Percentiles rank a stretch among this genome's conserved stretches.
These are phyloP conservation scores for Caenorhabditis zanzibari DNA, from an alignment of 2,888 invertebrate species.

Conservation along the genomic window DNA sequence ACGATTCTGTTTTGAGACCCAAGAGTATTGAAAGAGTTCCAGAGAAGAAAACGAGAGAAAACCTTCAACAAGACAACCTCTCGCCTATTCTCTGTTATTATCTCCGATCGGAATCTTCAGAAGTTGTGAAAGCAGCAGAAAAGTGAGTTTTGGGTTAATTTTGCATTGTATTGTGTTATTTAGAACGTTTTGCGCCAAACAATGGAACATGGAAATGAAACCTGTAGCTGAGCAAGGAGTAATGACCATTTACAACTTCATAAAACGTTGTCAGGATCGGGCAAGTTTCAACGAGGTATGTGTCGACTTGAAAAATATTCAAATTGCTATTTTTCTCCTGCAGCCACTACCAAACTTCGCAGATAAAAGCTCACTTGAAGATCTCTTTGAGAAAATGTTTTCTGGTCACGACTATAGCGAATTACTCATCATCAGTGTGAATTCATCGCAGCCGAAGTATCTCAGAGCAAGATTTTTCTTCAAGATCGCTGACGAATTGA, in stretches of 20 bases:
- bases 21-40: background rate
- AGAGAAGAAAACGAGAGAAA: no score
- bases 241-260: background rate
- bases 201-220: background rate
- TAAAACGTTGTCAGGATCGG: background rate
- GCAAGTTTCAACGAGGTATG: no score
- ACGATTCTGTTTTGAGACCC: background rate
- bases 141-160: background rate
- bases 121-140: background rate
- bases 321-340: background rate
- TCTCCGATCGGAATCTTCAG: no score
- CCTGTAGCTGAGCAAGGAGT: background rate
- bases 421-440: slow-evolving; percentile 10
- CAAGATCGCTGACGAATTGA: background rate
- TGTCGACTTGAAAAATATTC: no score
- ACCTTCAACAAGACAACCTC: no score
- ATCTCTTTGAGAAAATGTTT: slow-evolving; percentile 39
- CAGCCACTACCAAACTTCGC: background rate
- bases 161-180: background rate
- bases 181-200: background rate
- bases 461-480: slow-evolving; percentile 22
- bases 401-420: slow-evolving; percentile 4
- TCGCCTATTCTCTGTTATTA: no score
- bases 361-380: background rate
- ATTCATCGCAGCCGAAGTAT: background rate